Evolutionary conservation across 2,888 invertebrate genomes (phyloP), one percentile per base, ranked within the genome.

Genomic region (Anoplius nigerrimus): DNA sequence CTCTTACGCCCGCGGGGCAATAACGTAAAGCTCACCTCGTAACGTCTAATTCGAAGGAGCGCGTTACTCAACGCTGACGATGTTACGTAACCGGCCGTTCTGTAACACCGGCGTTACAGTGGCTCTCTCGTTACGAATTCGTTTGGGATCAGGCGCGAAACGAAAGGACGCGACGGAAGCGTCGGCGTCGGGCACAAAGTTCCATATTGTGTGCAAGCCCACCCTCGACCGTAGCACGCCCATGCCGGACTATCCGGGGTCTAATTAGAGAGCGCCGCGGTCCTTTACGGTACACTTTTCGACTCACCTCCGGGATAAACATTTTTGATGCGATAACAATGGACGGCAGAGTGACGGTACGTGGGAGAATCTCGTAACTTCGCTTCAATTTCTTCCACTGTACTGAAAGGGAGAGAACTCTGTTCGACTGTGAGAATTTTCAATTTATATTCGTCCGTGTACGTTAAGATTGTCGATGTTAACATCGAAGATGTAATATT

Each of bases 71-170:
- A 80, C 75, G 57, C 45, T 62, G 54, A 46, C 57, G 61, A 72
- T 74, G 81, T 80, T 77, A 77, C 77, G 71, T 75, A 76, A 79
- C 53, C 66, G 69, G 65, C 67, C 72, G 75, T 79, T 79, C 79
- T 79, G 68, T 78, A 80, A 79, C 79, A 72, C 34, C 77, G 71
- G 69, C 71, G 72, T 80, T 79, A 79, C 60, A 77, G 60, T 59
- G 66, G 67, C 75, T 68, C 76, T 34, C 34, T 80, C 68, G 72
- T 76, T 79, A 77, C 75, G 68, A 76, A 78, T 79, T 80, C 74
- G 71, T 74, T 54, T 48, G 48, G 71, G 62, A 79, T 75, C 72
- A 68, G 74, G 73, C 70, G 69, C 75, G 73, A 75, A 75, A 78
- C 66, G 66, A 62, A 74, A 69, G 60, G 64, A 73, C 73, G 69